Evolutionary conservation across 1,140 invertebrate species (phyloP).

Genomic region (Arctopsyche grandis): DNA sequence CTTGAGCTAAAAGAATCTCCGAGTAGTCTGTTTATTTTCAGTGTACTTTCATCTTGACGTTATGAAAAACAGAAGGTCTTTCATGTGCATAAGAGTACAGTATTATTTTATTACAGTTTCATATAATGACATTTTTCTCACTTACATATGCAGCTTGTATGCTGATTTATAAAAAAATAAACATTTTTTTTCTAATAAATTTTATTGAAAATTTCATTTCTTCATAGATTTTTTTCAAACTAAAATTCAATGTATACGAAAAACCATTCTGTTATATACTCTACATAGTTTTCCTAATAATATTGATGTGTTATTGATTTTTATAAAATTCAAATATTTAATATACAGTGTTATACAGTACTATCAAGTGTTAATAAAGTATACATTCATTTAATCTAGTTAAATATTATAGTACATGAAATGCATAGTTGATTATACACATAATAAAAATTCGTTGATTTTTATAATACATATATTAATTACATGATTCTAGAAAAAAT

Average conservation of each 20-base stretch:
- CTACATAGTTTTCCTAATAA: background rate
- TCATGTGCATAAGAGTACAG: too few relatives aligned
- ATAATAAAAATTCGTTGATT: constrained; percentile 39
- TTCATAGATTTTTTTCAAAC: background rate
- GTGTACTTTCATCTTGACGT: too few relatives aligned
- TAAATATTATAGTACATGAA: background rate
- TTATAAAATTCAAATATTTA: background rate
- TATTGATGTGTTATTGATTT: constrained; percentile 3
- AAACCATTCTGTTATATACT: background rate
- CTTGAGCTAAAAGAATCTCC: too few relatives aligned
- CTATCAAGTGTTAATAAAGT: background rate
- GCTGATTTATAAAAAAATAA: background rate
- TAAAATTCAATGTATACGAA: constrained; percentile 5
- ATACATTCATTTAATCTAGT: background rate
- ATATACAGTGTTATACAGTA: background rate
- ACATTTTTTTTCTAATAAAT: constrained; percentile 8
- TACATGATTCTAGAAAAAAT: constrained; percentile 27
- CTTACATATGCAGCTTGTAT: too few relatives aligned
- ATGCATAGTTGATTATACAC: background rate
- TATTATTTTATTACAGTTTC: too few relatives aligned
- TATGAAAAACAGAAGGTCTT: too few relatives aligned
- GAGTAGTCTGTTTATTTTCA: too few relatives aligned
- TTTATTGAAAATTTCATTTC: constrained; percentile 1
- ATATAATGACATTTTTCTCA: too few relatives aligned
- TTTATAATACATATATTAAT: constrained; percentile 17